Evolutionary conservation across 2,113 vertebrate genomes (phyloP).

Genomic region (Macaca nemestrina): DNA sequence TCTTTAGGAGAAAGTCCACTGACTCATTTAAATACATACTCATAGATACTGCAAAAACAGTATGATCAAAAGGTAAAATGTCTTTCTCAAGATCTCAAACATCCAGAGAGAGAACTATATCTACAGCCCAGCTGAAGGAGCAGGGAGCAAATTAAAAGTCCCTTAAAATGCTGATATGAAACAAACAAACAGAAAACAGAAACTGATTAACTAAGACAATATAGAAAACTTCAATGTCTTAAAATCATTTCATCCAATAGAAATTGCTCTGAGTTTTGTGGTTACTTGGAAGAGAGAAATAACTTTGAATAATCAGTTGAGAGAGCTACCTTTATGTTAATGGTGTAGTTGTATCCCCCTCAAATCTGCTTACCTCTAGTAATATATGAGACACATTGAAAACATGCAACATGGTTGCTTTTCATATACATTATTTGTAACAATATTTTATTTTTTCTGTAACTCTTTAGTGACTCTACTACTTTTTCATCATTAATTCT

Average conservation of each 20-base stretch:
- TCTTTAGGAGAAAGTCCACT: neutral
- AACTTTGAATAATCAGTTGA: neutral
- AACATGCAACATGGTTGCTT: neutral
- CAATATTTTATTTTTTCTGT: neutral
- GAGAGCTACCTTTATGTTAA: neutral
- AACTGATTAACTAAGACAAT: neutral
- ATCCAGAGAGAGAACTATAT: neutral
- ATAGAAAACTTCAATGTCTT: neutral
- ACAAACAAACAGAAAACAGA: neutral
- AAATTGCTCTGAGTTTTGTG: neutral
- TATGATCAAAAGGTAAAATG: neutral
- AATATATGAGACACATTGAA: neutral
- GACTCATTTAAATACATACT: neutral
- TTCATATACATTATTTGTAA: neutral
- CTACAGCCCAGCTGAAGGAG: neutral
- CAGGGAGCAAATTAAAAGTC: neutral
- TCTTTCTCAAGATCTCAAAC: neutral
- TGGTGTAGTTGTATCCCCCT: neutral
- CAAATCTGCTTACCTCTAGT: neutral
- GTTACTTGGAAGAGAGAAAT: neutral
- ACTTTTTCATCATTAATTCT: slow-evolving; percentile 52
- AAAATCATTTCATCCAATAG: neutral
- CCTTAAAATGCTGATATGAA: neutral
- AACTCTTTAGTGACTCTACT: neutral
- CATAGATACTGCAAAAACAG: neutral